Evolutionary conservation across 2,113 vertebrate genomes (phyloP).

Genomic region (Balaeniceps rex): DNA sequence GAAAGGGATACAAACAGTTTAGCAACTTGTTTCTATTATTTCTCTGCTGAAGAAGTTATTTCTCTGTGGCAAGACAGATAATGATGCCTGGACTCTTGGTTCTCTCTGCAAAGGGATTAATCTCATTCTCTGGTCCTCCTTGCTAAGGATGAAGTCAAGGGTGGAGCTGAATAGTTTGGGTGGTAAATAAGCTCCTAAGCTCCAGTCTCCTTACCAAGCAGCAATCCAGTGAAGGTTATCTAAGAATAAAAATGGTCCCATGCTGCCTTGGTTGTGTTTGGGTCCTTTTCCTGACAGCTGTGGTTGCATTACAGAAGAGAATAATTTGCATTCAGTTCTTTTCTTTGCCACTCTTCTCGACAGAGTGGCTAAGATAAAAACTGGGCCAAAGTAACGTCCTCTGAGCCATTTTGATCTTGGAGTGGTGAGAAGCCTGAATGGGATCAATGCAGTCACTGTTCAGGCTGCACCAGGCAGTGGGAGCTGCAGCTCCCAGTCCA

Average conservation of each 20-base stretch:
- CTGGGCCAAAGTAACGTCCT: neutral
- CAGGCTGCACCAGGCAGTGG: neutral
- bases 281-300: neutral
- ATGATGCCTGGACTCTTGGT: neutral
- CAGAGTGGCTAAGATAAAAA: neutral
- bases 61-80: neutral
- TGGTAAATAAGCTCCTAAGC: neutral
- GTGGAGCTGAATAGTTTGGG: neutral
- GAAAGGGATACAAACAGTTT: neutral
- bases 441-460: neutral
- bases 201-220: neutral
- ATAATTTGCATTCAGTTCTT: neutral
- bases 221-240: neutral
- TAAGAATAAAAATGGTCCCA: neutral
- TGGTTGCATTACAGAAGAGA: neutral
- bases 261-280: neutral
- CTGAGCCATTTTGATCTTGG: neutral
- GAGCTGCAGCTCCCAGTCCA: neutral
- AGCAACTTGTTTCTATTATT: neutral
- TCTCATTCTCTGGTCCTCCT: neutral
- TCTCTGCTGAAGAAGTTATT: neutral
- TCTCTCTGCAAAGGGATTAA: neutral
- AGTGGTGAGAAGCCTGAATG: neutral
- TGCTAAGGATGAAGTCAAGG: neutral
- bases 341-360: neutral